Evolutionary conservation across 37 sponge, comb jelly and placozoan species (phyloP).

Genomic region (Amphimedon queenslandica): DNA sequence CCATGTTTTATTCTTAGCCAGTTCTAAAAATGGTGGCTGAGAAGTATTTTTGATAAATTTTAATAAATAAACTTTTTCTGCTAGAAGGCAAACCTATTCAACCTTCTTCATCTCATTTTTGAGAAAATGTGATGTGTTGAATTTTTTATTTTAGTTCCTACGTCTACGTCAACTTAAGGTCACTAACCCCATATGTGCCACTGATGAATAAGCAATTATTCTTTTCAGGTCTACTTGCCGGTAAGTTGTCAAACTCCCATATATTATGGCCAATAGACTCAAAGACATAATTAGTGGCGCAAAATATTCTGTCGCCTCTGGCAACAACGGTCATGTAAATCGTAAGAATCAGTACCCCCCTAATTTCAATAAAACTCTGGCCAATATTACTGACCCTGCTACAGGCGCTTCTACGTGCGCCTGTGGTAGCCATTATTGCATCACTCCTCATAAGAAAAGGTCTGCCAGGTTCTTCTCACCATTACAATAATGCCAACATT

Average conservation of each 20-base stretch:
- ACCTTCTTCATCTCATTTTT: too few relatives aligned
- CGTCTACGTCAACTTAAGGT: slow-evolving; percentile 66
- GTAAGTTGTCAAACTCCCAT: slow-evolving; percentile 70
- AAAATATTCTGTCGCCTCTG: slow-evolving; percentile 71
- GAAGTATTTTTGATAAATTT: too few relatives aligned
- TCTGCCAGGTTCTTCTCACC: too few relatives aligned
- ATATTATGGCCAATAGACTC: slow-evolving; percentile 62
- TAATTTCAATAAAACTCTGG: slow-evolving; percentile 76
- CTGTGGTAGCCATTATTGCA: slow-evolving; percentile 78
- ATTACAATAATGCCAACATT: too few relatives aligned
- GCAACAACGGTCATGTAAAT: slow-evolving; percentile 72
- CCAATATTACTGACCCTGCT: slow-evolving; percentile 78
- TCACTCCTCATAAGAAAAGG: too few relatives aligned
- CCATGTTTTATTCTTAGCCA: too few relatives aligned
- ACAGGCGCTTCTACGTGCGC: slow-evolving; percentile 85
- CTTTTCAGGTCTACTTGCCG: slow-evolving; percentile 65
- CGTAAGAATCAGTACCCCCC: slow-evolving; percentile 82
- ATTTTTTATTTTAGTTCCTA: too few relatives aligned
- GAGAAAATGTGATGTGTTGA: too few relatives aligned
- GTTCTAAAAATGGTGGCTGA: too few relatives aligned
- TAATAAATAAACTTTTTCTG: too few relatives aligned
- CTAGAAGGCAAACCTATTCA: too few relatives aligned
- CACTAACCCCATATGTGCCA: slow-evolving; percentile 88
- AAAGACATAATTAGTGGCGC: slow-evolving; percentile 63
- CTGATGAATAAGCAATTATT: slow-evolving; percentile 80